Evolutionary conservation across 2,113 vertebrate genomes (phyloP).

Genomic region (Glaucomys volans): DNA sequence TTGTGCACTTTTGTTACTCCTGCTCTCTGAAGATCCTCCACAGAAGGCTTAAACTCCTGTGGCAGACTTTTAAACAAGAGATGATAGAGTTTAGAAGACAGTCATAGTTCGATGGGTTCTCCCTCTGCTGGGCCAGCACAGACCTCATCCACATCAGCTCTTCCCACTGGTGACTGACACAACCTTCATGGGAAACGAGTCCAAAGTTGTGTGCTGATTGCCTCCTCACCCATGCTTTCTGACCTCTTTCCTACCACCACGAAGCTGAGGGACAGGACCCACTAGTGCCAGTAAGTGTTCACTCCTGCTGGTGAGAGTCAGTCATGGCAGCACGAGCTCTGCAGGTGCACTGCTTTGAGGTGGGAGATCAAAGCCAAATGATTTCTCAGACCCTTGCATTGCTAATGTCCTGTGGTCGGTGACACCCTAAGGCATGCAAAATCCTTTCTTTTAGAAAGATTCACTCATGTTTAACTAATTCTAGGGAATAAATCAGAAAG

Average conservation of each 20-base stretch:
- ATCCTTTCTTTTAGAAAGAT: constrained; percentile 43
- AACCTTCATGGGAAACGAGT: background rate
- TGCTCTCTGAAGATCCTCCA: background rate
- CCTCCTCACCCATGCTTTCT: background rate
- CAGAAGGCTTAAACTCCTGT: background rate
- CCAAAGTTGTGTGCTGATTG: background rate
- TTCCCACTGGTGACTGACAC: background rate
- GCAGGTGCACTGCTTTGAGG: background rate
- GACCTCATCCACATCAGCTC: background rate
- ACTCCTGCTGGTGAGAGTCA: background rate
- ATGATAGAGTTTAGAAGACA: background rate
- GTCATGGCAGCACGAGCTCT: background rate
- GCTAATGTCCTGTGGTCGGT: background rate
- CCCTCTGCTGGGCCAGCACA: background rate
- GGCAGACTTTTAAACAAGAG: background rate
- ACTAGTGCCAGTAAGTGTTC: background rate
- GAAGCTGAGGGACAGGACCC: background rate
- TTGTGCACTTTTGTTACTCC: background rate
- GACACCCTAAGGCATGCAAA: background rate
- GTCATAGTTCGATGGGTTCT: background rate
- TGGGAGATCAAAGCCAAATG: background rate
- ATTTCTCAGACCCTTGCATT: background rate
- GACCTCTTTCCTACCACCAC: background rate
- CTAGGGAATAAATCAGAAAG: constrained; percentile 33
- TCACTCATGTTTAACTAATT: background rate